Conservation (phyloP, 2,888 invertebrate species). For the Eupithecia pulchellata region DNA sequence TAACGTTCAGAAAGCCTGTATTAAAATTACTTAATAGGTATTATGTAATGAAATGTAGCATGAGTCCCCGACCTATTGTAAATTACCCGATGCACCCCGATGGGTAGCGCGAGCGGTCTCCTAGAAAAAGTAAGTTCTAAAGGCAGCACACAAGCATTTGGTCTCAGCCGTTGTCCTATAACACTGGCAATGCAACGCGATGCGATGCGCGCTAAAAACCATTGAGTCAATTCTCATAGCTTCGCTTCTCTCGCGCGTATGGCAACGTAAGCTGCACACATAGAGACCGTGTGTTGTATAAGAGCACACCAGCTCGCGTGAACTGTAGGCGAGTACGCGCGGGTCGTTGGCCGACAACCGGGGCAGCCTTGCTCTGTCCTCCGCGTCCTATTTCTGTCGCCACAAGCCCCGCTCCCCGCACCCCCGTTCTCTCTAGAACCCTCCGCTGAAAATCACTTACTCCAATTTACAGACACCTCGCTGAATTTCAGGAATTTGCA, state of each 20-base stretch:
- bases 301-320: conserved; percentile 37
- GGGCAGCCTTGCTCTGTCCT: conserved; percentile 86
- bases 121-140: background rate
- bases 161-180: background rate
- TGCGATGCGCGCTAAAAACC: background rate
- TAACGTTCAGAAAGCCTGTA: conserved; percentile 20
- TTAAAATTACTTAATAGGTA: conserved; percentile 33
- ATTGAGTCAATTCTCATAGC: conserved; percentile 7
- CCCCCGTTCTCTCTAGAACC: conserved; percentile 58
- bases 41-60: conserved; percentile 42
- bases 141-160: background rate
- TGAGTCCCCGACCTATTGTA: conserved; percentile 53
- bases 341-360: conserved; percentile 81
- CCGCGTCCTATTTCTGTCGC: conserved; percentile 85
- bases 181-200: background rate
- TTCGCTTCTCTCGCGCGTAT: background rate
- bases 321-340: conserved; percentile 48
- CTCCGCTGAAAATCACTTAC: conserved; percentile 70
- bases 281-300: conserved; percentile 46
- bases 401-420: conserved; percentile 59
- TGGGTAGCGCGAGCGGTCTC: conserved; percentile 47
- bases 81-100: conserved; percentile 62
- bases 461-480: conserved; percentile 51
- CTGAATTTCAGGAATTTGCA: conserved; percentile 48
- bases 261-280: conserved; percentile 44